Conservation (phyloP, 2,797 vertebrate species). For the Menidia menidia region DNA sequence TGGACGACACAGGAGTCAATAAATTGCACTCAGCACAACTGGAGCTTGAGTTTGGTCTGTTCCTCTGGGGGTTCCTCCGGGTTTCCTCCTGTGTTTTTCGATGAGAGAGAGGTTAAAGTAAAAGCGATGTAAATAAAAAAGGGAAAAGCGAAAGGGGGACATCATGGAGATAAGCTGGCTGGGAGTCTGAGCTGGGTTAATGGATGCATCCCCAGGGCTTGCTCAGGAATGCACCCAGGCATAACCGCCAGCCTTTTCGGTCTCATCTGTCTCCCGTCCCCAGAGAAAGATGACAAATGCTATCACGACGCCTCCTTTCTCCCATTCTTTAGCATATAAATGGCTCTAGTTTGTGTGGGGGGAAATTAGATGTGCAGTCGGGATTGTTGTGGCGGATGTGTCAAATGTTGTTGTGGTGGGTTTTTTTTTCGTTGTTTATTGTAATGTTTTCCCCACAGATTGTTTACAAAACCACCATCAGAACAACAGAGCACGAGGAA, state of each 20-base stretch:
- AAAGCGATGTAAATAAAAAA: neutral
- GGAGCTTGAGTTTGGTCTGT: conserved; percentile 9
- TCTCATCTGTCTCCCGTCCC: conserved; percentile 69
- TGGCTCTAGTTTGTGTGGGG: conserved; percentile 21
- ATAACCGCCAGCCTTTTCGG: conserved; percentile 44
- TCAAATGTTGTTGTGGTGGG: neutral
- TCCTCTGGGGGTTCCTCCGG: conserved; percentile 15
- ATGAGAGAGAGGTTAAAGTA: conserved; percentile 22
- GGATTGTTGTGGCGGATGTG: neutral
- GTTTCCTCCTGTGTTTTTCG: conserved; percentile 17
- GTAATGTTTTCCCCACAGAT: neutral
- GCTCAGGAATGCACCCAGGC: conserved; percentile 59
- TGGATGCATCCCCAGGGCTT: conserved; percentile 64
- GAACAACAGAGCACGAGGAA: neutral
- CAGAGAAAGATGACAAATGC: conserved; percentile 61
- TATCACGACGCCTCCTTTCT: conserved; percentile 28
- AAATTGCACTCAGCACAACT: conserved; percentile 27
- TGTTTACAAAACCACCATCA: neutral
- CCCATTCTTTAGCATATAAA: conserved; percentile 3
- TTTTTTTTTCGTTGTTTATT: neutral
- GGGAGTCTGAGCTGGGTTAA: conserved; percentile 52
- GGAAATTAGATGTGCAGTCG: neutral
- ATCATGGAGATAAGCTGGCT: conserved; percentile 47
- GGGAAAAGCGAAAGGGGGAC: conserved; percentile 21
- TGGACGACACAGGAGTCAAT: conserved; percentile 29